A percentile compares a stretch with the other conserved stretches of the same genome.
Evolutionary conservation across 2,888 invertebrate species (phyloP).

Genomic region (Chloroclystis v-ata): DNA sequence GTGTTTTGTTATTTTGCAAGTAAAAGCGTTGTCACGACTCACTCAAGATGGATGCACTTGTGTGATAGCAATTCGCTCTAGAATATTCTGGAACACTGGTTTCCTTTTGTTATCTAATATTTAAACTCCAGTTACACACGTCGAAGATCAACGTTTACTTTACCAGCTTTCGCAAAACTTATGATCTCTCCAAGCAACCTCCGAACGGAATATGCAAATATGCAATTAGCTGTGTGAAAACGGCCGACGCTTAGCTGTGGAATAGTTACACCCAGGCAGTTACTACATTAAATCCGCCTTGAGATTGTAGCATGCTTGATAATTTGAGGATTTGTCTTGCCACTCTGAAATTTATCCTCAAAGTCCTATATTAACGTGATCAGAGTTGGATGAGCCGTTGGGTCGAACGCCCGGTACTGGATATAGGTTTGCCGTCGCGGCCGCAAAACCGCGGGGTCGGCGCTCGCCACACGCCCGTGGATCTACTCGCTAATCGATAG

Average conservation of each 20-base stretch:
- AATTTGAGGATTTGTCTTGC: not conserved
- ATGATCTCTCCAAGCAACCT: too few species aligned
- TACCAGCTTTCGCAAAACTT: not conserved
- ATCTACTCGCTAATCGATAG: conserved; percentile 11
- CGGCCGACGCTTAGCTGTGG: too few species aligned
- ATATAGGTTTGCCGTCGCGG: conserved; percentile 20
- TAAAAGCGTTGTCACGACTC: too few species aligned
- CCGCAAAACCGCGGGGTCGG: conserved; percentile 7
- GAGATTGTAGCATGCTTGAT: not conserved
- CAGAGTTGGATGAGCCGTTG: too few species aligned
- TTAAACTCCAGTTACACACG: not conserved
- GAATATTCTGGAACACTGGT: not conserved
- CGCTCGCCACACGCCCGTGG: not conserved
- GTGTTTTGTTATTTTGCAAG: too few species aligned
- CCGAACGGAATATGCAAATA: too few species aligned
- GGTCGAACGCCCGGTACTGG: conserved; percentile 9
- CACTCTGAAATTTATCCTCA: too few species aligned
- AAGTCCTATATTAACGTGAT: too few species aligned
- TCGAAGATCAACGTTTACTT: not conserved
- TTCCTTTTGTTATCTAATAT: not conserved
- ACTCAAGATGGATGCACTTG: not conserved
- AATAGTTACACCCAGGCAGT: too few species aligned
- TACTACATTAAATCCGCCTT: not conserved
- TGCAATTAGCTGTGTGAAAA: too few species aligned
- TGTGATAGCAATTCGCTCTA: too few species aligned